A percentile compares a stretch with the other conserved stretches of the same genome.
Evolutionary conservation across 2,888 invertebrate genomes (phyloP).

Genomic region (Entomobrya proxima): DNA sequence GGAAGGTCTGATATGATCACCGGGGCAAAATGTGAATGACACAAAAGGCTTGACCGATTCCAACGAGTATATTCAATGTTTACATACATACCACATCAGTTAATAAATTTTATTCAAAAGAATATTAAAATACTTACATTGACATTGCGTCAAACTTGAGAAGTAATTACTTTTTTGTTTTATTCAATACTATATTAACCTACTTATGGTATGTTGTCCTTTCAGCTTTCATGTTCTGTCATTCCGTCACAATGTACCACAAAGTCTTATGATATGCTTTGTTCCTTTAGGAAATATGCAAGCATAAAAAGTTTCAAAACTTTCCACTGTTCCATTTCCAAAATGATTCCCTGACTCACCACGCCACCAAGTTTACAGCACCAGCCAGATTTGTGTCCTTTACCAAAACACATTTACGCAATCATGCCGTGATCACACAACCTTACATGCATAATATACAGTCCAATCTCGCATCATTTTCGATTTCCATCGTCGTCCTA

Average conservation of each 20-base stretch:
- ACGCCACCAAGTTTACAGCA: neutral
- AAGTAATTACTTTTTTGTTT: neutral
- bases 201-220: constrained; percentile 2
- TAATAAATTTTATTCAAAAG: too few relatives aligned
- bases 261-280: too few relatives aligned
- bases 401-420: neutral
- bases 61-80: too few relatives aligned
- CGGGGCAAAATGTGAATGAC: too few relatives aligned
- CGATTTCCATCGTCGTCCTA: too few relatives aligned
- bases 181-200: neutral
- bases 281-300: neutral
- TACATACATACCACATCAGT: too few relatives aligned
- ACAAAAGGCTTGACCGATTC: too few relatives aligned
- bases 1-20: too few relatives aligned
- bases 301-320: neutral
- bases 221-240: neutral
- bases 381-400: neutral
- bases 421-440: neutral
- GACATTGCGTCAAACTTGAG: neutral
- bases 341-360: neutral
- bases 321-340: constrained; percentile 17
- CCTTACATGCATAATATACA: too few relatives aligned
- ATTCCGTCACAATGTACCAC: too few relatives aligned
- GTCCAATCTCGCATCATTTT: too few relatives aligned
- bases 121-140: too few relatives aligned